Evolutionary conservation across 2,797 vertebrate species (phyloP).

Genomic region (Propithecus perrieri): DNA sequence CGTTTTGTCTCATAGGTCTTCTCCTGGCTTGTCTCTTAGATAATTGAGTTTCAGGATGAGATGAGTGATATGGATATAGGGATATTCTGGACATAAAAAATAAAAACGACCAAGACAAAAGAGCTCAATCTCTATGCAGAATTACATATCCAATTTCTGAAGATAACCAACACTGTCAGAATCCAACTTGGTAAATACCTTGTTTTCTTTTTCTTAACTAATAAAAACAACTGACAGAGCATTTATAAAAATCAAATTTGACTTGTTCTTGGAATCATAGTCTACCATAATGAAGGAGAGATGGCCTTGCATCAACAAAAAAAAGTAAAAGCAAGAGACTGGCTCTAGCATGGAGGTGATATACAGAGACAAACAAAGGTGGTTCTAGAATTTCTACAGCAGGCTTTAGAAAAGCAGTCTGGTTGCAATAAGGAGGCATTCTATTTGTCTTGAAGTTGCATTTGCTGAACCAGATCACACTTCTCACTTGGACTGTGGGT

Average conservation of each 20-base stretch:
- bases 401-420: background rate
- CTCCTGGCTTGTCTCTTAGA: background rate
- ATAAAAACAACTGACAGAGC: background rate
- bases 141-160: conserved; percentile 29
- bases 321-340: background rate
- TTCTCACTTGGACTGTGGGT: background rate
- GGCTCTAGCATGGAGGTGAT: background rate
- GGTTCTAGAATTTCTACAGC: background rate
- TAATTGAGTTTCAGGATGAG: background rate
- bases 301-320: background rate
- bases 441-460: background rate
- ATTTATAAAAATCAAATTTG: conserved; percentile 8
- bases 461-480: background rate
- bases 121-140: background rate
- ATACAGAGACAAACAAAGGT: background rate
- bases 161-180: background rate
- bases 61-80: background rate
- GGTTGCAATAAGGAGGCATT: background rate
- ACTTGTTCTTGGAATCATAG: background rate
- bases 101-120: background rate
- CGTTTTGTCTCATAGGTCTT: background rate
- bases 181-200: background rate
- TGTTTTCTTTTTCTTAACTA: background rate
- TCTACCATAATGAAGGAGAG: background rate
- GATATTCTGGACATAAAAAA: conserved; percentile 13